These are phyloP conservation scores for Scolopax rusticola DNA, from an alignment of 2,797 vertebrate species.

Conservation along the genomic window DNA sequence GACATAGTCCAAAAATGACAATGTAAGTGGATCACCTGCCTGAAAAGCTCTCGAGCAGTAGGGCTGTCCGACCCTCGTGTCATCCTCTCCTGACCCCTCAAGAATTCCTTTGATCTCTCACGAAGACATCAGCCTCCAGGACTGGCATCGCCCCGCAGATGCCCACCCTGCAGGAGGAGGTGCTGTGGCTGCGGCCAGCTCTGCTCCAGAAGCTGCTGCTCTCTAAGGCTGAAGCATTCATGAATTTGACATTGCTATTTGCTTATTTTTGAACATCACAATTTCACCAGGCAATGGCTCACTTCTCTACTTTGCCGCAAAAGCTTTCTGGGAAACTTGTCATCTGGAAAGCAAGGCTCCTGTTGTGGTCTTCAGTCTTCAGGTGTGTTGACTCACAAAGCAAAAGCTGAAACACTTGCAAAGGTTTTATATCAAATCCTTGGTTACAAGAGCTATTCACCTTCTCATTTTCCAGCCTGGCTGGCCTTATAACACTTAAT, in stretches of 20 bases:
- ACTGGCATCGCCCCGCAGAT: conserved; percentile 8
- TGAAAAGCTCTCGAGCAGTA: conserved; percentile 12
- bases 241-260: background rate
- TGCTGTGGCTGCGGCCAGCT: background rate
- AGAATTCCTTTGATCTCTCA: conserved; percentile 55
- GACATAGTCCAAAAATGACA: conserved; percentile 32
- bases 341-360: background rate
- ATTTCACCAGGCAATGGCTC: background rate
- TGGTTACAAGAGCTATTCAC: background rate
- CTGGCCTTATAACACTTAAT: background rate
- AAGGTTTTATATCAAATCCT: background rate
- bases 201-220: background rate
- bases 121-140: background rate
- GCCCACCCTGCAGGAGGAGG: background rate
- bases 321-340: background rate
- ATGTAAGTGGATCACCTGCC: conserved; percentile 56
- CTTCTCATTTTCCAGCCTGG: background rate
- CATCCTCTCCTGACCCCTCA: conserved; percentile 9
- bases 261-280: background rate
- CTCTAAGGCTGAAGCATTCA: background rate
- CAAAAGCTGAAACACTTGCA: conserved; percentile 3
- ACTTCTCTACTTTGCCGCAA: background rate
- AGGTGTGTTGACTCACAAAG: background rate
- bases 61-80: background rate
- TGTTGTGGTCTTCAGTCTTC: conserved; percentile 1